These are phyloP conservation scores for Neolamprologus variostigma DNA, from an alignment of 2,113 vertebrate species.

Conservation along the genomic window DNA sequence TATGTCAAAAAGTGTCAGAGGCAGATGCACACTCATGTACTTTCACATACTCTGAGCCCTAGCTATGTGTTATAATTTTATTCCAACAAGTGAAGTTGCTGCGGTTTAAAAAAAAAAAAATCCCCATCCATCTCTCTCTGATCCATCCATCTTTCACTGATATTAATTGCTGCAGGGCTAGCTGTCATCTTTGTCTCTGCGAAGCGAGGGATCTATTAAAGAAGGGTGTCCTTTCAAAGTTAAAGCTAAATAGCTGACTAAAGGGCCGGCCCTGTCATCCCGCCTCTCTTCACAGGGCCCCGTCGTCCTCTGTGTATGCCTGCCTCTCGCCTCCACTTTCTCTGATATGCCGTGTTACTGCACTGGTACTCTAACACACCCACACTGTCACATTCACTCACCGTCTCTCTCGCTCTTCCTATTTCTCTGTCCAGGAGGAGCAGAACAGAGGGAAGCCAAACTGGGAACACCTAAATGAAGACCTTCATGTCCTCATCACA, in stretches of 20 bases:
- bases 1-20: neutral
- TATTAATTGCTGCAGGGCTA: conserved; percentile 59
- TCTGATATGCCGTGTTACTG: conserved; percentile 20
- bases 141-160: conserved; percentile 39
- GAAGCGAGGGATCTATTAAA: conserved; percentile 43
- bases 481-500: conserved; percentile 78
- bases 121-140: conserved; percentile 13
- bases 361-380: conserved; percentile 24
- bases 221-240: conserved; percentile 56
- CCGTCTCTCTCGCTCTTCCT: neutral
- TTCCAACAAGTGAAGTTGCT: neutral
- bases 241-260: conserved; percentile 55
- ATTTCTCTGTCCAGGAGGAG: conserved; percentile 67
- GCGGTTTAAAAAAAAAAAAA: neutral
- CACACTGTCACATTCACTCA: conserved; percentile 38
- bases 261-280: conserved; percentile 45
- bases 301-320: conserved; percentile 29
- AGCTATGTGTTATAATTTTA: neutral
- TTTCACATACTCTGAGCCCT: neutral
- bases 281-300: conserved; percentile 16
- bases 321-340: conserved; percentile 4
- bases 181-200: conserved; percentile 45
- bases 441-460: conserved; percentile 81
- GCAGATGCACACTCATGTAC: neutral
- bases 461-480: conserved; percentile 81